phyloP scores from a whole-genome alignment of 92 coral and sea anemone genomes.

The Epizoanthus fatuus region DNA sequence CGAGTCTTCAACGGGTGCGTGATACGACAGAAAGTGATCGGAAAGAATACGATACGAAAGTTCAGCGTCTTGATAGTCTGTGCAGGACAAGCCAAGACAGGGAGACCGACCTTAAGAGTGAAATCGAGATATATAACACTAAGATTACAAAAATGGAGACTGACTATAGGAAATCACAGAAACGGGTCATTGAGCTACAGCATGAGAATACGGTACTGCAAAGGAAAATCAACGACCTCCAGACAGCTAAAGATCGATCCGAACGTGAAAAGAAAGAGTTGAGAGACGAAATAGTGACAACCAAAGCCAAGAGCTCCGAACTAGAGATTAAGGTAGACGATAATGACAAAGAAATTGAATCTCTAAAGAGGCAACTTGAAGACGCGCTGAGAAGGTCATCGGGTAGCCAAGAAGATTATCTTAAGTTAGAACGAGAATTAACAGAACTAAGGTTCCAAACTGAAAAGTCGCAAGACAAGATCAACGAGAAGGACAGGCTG shows the following conservation, averaged over 20 bases:
- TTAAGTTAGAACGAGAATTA: constrained; percentile 88
- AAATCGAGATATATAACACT: constrained; percentile 80
- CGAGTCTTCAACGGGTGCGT: constrained; percentile 75
- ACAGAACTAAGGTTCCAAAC: constrained; percentile 84
- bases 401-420: constrained; percentile 81
- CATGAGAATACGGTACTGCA: constrained; percentile 76
- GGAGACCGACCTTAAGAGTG: constrained; percentile 88
- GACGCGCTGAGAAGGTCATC: constrained; percentile 81
- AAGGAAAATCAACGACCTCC: constrained; percentile 78
- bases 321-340: constrained; percentile 87
- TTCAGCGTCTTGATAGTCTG: constrained; percentile 81
- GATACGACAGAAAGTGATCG: constrained; percentile 82
- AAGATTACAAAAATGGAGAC: constrained; percentile 75
- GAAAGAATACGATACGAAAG: constrained; percentile 75
- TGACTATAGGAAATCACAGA: constrained; percentile 86
- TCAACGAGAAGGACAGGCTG: constrained; percentile 90
- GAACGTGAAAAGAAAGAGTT: constrained; percentile 81
- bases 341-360: constrained; percentile 80
- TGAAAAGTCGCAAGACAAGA: constrained; percentile 90
- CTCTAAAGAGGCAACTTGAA: constrained; percentile 82
- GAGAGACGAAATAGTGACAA: constrained; percentile 73
- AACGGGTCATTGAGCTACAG: constrained; percentile 84
- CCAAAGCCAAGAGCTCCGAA: constrained; percentile 77
- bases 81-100: constrained; percentile 88
- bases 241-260: constrained; percentile 72